Conservation (phyloP, 2,888 invertebrate genomes). For the Alsophila aescularia region DNA sequence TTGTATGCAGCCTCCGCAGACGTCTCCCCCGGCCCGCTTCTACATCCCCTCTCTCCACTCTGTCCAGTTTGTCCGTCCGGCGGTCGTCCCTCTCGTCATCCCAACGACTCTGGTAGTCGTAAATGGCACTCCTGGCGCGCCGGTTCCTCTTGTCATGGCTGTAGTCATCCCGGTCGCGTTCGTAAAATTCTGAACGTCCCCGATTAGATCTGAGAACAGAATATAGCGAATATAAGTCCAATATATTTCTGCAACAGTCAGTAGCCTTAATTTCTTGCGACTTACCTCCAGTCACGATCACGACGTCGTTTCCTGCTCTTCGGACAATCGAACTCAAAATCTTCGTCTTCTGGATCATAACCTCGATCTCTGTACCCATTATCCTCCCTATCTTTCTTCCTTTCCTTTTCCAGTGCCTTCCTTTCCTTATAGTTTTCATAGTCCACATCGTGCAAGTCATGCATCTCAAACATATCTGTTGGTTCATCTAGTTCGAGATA, state of each 20-base stretch:
- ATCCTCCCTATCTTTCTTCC: conserved; percentile 55
- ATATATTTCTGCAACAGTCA: not conserved
- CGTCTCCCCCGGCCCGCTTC: conserved; percentile 47
- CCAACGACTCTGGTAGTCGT: conserved; percentile 60
- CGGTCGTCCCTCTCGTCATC: conserved; percentile 46
- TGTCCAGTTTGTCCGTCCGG: conserved; percentile 17
- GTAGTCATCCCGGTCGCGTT: conserved; percentile 60
- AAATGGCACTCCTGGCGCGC: conserved; percentile 68
- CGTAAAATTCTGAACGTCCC: conserved; percentile 67
- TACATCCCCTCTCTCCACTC: conserved; percentile 25
- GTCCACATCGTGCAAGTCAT: conserved; percentile 73
- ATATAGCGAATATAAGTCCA: not conserved
- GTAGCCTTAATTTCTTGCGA: not conserved
- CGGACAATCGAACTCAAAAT: conserved; percentile 69
- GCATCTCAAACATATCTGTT: conserved; percentile 75
- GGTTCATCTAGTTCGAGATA: conserved; percentile 62
- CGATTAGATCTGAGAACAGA: conserved; percentile 51
- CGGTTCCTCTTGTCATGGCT: conserved; percentile 51
- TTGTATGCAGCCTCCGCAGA: conserved; percentile 62
- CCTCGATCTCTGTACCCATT: conserved; percentile 61
- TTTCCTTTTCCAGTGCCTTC: conserved; percentile 63
- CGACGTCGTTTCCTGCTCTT: conserved; percentile 51
- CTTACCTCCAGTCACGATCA: conserved; percentile 57
- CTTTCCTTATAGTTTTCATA: conserved; percentile 81
- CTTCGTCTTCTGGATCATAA: conserved; percentile 77